phyloP scores from a whole-genome alignment of 1,140 invertebrate genomes.

The Maconellicoccus hirsutus region DNA sequence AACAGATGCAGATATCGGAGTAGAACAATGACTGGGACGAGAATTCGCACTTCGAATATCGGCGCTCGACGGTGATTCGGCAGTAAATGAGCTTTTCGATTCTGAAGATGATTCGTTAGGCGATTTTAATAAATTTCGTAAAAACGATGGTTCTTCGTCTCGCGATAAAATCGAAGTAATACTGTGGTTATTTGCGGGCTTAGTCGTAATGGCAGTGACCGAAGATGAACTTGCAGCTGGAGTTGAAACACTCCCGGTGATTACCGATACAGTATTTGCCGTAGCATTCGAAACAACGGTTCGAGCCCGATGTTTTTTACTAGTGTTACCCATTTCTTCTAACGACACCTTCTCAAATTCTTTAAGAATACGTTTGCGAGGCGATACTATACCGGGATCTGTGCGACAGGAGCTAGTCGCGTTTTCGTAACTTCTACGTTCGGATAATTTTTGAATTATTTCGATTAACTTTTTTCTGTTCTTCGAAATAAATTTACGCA shows the following conservation, averaged over 20 bases:
- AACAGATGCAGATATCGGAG: conserved; percentile 28
- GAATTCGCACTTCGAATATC: conserved; percentile 18
- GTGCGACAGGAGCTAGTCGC: background rate
- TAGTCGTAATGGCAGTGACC: conserved; percentile 16
- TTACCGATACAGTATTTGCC: background rate
- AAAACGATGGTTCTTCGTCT: conserved; percentile 29
- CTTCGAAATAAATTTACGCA: background rate
- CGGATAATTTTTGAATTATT: background rate
- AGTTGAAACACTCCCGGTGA: background rate
- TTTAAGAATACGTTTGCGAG: conserved; percentile 56
- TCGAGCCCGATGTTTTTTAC: conserved; percentile 31
- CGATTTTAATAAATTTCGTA: conserved; percentile 28
- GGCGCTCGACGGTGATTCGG: conserved; percentile 26
- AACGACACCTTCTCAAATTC: conserved; percentile 59
- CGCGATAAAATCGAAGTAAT: conserved; percentile 32
- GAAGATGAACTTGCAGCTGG: conserved; percentile 31
- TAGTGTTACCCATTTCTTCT: conserved; percentile 40
- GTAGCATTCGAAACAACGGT: conserved; percentile 29
- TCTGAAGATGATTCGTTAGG: conserved; percentile 12
- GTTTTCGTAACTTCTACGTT: conserved; percentile 11
- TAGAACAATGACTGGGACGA: conserved; percentile 26
- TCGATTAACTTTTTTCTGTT: background rate
- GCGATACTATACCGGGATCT: conserved; percentile 47
- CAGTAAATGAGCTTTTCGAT: conserved; percentile 7
- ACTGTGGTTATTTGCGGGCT: conserved; percentile 31